Base-by-base conservation (phyloP, 2,888 invertebrate genomes). In the Torymus aiolomorphi region DNA sequence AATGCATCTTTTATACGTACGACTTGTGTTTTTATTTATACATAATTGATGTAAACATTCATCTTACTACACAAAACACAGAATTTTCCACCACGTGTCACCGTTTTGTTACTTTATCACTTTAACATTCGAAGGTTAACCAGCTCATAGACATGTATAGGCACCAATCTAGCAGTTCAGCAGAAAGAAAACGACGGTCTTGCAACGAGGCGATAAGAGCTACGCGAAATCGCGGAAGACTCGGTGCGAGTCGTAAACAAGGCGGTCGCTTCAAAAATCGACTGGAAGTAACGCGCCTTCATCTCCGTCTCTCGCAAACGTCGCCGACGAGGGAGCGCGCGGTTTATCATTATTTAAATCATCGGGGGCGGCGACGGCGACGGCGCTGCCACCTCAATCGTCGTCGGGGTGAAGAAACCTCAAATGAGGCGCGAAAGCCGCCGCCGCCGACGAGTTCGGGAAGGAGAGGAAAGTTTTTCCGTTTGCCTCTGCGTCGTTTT, bases 371-470 rank as follows among this genome's bases (percentile, higher is more conserved):
- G 24, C 24, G 24, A 24, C 24, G 24, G 24, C 24, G 24, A 24
- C 75, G 80, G 65, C 72, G 75, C 75, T 78, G 80, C 75, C 80
- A 69, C 78, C 82, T 80, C 73, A 65, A 76, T 79, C 72, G 73
- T 69, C 76, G 52, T 4, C 65, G 70, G 74, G 70, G 77, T 80
- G 82, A 83, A 84, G 83, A 83, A 83, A 84, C 83, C 85, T 88
- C 84, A 88, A 88, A 88, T 87, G 88, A 88, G 88, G 86, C 88
- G 88, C 83, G 86, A 56, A 52, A 62, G 52, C 57, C 63, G 65
- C n/a, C 8, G 70, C 42, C 31, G 42, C 4, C n/a, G 59, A 52
- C 16, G 12, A 18, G 16, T 16, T 14, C 20, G 31, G 20, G 63
- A 49, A 52, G 49, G 62, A 51, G 59, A 63, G 42, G 66, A 82